Evolutionary conservation across 1,140 invertebrate genomes (phyloP).

Genomic region (Latrodectus geometricus): DNA sequence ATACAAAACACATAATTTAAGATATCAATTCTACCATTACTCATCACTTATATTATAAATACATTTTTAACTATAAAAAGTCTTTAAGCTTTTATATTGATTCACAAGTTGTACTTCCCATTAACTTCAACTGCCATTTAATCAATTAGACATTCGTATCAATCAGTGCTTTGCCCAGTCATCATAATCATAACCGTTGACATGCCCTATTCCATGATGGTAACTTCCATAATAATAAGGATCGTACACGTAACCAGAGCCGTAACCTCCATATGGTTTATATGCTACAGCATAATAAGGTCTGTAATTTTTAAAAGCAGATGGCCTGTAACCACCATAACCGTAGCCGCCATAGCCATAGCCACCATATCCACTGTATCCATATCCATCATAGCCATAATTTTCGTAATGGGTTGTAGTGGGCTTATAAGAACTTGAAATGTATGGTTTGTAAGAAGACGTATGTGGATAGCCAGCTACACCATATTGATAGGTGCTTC

Average conservation of each 20-base stretch:
- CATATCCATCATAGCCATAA: neutral
- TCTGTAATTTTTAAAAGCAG: neutral
- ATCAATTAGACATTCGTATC: too few species aligned
- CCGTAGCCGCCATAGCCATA: neutral
- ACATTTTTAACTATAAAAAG: too few species aligned
- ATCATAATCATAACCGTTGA: slow-evolving; percentile 27
- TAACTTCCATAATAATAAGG: slow-evolving; percentile 46
- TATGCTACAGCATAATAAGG: neutral
- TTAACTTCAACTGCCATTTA: too few species aligned
- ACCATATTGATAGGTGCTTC: neutral
- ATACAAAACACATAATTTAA: too few species aligned
- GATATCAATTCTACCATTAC: too few species aligned
- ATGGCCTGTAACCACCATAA: neutral
- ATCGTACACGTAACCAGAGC: slow-evolving; percentile 11
- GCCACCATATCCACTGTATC: neutral
- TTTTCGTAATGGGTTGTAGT: too few species aligned
- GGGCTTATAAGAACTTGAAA: neutral
- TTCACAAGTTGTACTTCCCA: too few species aligned
- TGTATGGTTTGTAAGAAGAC: neutral
- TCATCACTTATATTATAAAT: too few species aligned
- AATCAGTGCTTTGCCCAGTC: neutral
- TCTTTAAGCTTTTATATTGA: too few species aligned
- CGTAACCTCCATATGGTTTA: slow-evolving; percentile 9
- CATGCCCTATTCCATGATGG: slow-evolving; percentile 23
- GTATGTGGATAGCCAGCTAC: neutral